Percentiles rank a stretch among this genome's conserved stretches.
phyloP scores from a whole-genome alignment of 2,888 invertebrate genomes.

The Nineta flava region DNA sequence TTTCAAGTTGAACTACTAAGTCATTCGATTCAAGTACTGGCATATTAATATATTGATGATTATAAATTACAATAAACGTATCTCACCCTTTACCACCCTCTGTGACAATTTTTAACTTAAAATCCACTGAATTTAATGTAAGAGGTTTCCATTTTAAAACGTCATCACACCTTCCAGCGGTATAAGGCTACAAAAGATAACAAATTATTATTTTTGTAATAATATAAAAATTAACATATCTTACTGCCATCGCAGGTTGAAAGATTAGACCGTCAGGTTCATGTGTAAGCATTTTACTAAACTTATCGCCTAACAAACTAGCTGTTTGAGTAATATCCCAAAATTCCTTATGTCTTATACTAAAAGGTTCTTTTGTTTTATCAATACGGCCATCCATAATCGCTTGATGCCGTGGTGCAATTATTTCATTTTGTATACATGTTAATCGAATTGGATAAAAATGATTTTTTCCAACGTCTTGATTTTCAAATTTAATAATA shows the following conservation, averaged over 20 bases:
- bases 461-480: slow-evolving; percentile 56
- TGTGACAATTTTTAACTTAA: slow-evolving; percentile 65
- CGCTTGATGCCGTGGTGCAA: slow-evolving; percentile 56
- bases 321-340: slow-evolving; percentile 64
- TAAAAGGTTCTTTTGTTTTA: slow-evolving; percentile 71
- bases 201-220: not conserved
- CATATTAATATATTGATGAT: too few relatives aligned
- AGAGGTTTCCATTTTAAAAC: slow-evolving; percentile 98
- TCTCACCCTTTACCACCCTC: slow-evolving; percentile 53
- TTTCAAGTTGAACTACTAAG: too few relatives aligned
- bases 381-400: slow-evolving; percentile 59
- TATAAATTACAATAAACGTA: slow-evolving; percentile 5
- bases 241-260: slow-evolving; percentile 59
- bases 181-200: slow-evolving; percentile 49
- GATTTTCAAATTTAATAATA: slow-evolving; percentile 66
- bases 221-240: slow-evolving; percentile 31
- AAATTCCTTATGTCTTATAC: slow-evolving; percentile 80
- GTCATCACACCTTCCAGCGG: slow-evolving; percentile 61
- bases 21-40: too few relatives aligned
- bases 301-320: slow-evolving; percentile 64
- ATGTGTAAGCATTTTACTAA: slow-evolving; percentile 69
- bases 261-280: slow-evolving; percentile 98
- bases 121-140: slow-evolving; percentile 90
- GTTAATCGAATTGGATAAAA: slow-evolving; percentile 62
- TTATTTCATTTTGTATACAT: slow-evolving; percentile 60